Percentiles rank a stretch among this genome's conserved stretches.
Evolutionary conservation across 2,888 invertebrate species (phyloP).

Genomic region (Trichopria drosophilae): DNA sequence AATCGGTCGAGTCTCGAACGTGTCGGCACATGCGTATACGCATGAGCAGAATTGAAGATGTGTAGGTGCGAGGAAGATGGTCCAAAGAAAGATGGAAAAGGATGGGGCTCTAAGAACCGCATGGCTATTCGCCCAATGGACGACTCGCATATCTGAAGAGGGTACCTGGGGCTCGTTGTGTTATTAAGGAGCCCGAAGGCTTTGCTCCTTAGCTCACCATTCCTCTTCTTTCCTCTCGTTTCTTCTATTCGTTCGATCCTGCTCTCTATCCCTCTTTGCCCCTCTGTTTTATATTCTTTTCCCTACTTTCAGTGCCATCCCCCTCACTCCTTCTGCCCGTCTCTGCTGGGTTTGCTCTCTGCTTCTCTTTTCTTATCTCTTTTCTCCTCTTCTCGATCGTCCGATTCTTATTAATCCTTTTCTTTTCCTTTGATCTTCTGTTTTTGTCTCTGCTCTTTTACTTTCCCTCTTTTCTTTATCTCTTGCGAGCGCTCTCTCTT

Average conservation of each 20-base stretch:
- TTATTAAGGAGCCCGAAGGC: slow-evolving; percentile 48
- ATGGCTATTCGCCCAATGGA: no score
- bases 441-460: slow-evolving; percentile 24
- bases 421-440: slow-evolving; percentile 25
- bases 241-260: slow-evolving; percentile 16
- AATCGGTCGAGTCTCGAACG: no score
- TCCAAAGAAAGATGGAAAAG: no score
- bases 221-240: slow-evolving; percentile 32
- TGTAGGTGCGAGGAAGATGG: no score
- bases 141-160: slow-evolving; percentile 27
- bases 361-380: slow-evolving; percentile 24
- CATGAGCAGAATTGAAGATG: no score
- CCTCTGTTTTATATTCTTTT: slow-evolving; percentile 22
- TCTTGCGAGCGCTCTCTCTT: slow-evolving; percentile 24
- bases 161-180: slow-evolving; percentile 39
- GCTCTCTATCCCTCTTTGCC: slow-evolving; percentile 19
- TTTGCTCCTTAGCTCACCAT: no score
- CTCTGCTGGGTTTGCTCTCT: slow-evolving; percentile 24
- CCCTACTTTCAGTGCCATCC: slow-evolving; percentile 16
- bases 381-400: slow-evolving; percentile 24
- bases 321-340: slow-evolving; percentile 21
- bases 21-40: no score
- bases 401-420: no score
- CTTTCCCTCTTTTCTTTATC: slow-evolving; percentile 24
- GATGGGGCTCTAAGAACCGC: no score